Base-by-base conservation (phyloP, 2,888 invertebrate genomes). In the Cosmopolites sordidus region DNA sequence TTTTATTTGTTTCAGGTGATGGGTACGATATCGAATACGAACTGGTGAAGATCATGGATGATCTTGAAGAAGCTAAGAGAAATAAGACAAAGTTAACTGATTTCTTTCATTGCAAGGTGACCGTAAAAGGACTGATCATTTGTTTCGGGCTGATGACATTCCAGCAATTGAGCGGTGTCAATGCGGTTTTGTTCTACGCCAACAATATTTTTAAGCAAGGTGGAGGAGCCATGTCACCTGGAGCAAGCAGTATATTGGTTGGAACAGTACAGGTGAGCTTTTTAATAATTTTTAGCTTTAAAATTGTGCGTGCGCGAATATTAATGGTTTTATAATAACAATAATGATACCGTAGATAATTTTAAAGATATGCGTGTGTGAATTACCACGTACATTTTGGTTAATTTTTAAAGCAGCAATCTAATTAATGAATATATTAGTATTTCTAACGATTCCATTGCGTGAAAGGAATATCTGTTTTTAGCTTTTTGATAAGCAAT, bases 21-120 rank as follows among this genome's bases (percentile, higher is more conserved):
- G 76, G 79, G 62, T 80, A 80, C 57, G 79, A 79, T 56, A 75
- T 76, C 33, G 80, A 78, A 39, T 73, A 78, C 15, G 84, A 84
- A 71, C 66, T 82, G 3, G 75, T 74, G 50, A 69, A 69, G 1
- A 67, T 82, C 29, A 76, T 75, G 39, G 78, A 79, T 58, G 70
- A 75, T 22, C 69, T 79, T 17, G 69, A 75, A 58, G 78, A 75
- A 59, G 73, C 74, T 17, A 73, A 70, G 1, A 75, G 70, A 49
- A 76, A 75, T 58, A 75, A 73, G 65, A 54, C 74, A 73, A 2
- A 75, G 74, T 75, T 80, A 40, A 74, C 73, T 43, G 77, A 79
- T 51, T 54, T 69, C 17, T 14, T 68, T 11, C 59, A 47, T 29
- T 61, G 56, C 41, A 62, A 51, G 45, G 63, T 64, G 1, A 65